phyloP scores from a whole-genome alignment of 2,113 vertebrate species.

The Fulica atra region DNA sequence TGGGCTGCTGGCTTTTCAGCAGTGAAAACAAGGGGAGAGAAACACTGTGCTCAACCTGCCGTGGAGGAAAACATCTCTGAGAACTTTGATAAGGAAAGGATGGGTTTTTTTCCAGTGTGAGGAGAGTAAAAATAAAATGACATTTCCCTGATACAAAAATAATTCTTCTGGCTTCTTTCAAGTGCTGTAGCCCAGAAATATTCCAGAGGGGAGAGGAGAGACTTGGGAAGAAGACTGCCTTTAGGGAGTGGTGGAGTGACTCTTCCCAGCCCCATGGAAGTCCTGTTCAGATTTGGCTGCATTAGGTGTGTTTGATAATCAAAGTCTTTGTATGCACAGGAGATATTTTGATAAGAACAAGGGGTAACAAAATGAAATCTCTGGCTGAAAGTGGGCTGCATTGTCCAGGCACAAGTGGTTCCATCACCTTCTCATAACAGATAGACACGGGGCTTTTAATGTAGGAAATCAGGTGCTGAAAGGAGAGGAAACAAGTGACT shows the following conservation, averaged over 20 bases:
- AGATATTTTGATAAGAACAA: neutral
- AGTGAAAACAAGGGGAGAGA: neutral
- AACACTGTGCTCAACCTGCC: accelerated
- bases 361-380: neutral
- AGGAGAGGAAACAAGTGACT: neutral
- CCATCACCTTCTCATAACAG: neutral
- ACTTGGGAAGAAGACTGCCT: neutral
- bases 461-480: slow-evolving; percentile 1
- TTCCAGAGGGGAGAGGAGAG: neutral
- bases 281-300: neutral
- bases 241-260: neutral
- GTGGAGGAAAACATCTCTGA: neutral
- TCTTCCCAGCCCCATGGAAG: neutral
- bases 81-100: neutral
- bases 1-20: neutral
- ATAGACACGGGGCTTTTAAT: neutral
- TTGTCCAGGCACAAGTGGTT: neutral
- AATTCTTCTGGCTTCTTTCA: slow-evolving; percentile 2
- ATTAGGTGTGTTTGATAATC: neutral
- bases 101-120: neutral
- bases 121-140: slow-evolving; percentile 5
- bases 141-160: slow-evolving; percentile 22
- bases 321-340: neutral
- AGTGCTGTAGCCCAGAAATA: neutral
- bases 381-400: neutral